Evolutionary conservation across 2,113 vertebrate species (phyloP).

Genomic region (Petroica traversi): DNA sequence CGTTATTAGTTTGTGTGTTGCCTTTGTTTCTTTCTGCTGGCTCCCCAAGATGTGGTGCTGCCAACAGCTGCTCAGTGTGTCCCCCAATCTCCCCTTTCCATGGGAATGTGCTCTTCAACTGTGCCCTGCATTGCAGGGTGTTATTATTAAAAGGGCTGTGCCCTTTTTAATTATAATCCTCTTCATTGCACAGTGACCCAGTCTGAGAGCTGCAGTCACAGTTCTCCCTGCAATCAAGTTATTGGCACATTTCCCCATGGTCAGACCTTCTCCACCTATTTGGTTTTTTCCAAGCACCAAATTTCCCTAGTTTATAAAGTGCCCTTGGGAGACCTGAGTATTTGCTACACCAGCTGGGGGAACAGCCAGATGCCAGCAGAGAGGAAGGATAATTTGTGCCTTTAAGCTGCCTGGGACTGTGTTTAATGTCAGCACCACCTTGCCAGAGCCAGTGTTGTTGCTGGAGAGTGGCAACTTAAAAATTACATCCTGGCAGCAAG

Average conservation of each 20-base stretch:
- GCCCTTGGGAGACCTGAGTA: background rate
- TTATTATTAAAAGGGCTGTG: background rate
- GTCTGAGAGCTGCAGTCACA: background rate
- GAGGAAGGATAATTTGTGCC: background rate
- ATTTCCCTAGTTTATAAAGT: background rate
- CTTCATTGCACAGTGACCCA: background rate
- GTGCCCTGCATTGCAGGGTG: background rate
- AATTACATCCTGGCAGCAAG: background rate
- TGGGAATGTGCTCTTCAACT: background rate
- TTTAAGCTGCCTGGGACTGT: constrained; percentile 17
- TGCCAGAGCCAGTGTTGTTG: background rate
- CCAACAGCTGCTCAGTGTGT: background rate
- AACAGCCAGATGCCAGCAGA: constrained; percentile 6
- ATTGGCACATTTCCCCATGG: background rate
- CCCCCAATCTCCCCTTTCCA: background rate
- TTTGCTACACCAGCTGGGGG: background rate
- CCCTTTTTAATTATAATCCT: constrained; percentile 41
- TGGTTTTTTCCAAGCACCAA: background rate
- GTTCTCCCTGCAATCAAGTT: background rate
- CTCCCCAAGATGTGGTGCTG: background rate
- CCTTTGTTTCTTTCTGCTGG: background rate
- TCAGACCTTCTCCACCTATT: background rate
- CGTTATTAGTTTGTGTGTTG: too few species aligned
- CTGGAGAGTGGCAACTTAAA: background rate
- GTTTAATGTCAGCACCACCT: background rate